Percentiles rank a stretch among this genome's conserved stretches.
phyloP scores from a whole-genome alignment of 2,888 invertebrate genomes.

The Drosophila silvestris region DNA sequence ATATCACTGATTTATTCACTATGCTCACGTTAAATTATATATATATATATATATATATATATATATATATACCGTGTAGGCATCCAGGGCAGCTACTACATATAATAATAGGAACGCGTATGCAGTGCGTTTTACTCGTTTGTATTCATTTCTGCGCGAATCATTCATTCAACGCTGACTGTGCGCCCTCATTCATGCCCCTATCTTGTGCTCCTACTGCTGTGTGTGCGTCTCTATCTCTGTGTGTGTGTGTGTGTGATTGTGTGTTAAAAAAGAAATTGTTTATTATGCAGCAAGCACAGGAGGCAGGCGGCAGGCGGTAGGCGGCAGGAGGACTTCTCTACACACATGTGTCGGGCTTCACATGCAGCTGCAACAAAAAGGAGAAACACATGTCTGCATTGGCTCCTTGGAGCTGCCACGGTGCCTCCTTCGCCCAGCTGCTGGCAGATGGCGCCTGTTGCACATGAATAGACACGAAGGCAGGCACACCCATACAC shows the following conservation, averaged over 20 bases:
- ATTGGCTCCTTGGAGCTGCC: slow-evolving; percentile 46
- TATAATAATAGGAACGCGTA: neutral
- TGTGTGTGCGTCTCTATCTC: neutral
- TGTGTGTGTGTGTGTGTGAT: neutral
- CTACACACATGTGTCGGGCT: slow-evolving; percentile 49
- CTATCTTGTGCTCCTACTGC: slow-evolving; percentile 33
- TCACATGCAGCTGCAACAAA: slow-evolving; percentile 46
- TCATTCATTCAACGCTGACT: slow-evolving; percentile 69
- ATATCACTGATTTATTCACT: slow-evolving; percentile 31
- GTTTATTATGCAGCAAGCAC: slow-evolving; percentile 65
- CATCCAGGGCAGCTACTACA: neutral
- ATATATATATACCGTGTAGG: no score
- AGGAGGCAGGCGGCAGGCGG: slow-evolving; percentile 17
- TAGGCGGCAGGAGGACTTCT: slow-evolving; percentile 8
- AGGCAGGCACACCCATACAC: slow-evolving; percentile 23
- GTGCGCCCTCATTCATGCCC: slow-evolving; percentile 53
- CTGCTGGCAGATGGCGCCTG: slow-evolving; percentile 63
- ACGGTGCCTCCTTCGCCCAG: slow-evolving; percentile 14
- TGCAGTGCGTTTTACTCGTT: slow-evolving; percentile 32
- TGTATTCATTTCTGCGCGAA: slow-evolving; percentile 70
- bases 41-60: neutral
- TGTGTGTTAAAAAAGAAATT: slow-evolving; percentile 62
- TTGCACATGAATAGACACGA: slow-evolving; percentile 73
- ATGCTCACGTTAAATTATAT: slow-evolving; percentile 14
- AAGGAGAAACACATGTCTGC: slow-evolving; percentile 48